Base-by-base conservation (phyloP, 2,888 invertebrate genomes). In the Penaeus monodon region DNA sequence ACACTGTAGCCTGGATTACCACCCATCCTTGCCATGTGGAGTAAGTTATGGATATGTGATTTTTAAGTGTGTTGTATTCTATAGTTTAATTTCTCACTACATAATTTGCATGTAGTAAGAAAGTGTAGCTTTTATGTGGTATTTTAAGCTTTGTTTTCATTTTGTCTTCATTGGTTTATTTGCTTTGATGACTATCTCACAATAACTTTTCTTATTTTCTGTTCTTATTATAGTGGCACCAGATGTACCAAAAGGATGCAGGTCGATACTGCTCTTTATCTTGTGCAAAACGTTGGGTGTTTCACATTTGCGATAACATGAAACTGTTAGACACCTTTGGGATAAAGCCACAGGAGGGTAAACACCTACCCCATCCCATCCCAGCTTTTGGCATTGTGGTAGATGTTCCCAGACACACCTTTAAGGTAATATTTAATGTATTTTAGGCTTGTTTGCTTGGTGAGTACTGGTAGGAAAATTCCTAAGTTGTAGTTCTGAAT, bases 241-340 rank as follows among this genome's bases (percentile, higher is more conserved):
- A 17, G 22, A 8, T 20, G 12, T 29, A 84, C 65, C 84, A 84
- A 27, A 63, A 63, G n/a, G 84, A 84, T 65, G 57, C 76, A n/a
- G 77, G 84, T 8, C 76, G 44, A 29, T 77, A 77, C 49, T 84
- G 84, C 66, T 65, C 84, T 20, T 44, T 76, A 3, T 66, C 84
- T 10, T 84, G 84, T 49, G 76, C 77, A 63, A 63, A 77, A 22
- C 77, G 84, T 1, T 84, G 84, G 84, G 77, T 77, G 14, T 84
- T 65, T 77, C 27, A 68, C n/a, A 84, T 84, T 49, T 84, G 84
- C 65, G 84, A 84, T 65, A 74, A 84, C 65, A 76, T 84, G n/a
- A 76, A 77, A 17, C 27, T 84, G 22, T 20, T 29, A 29, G 65
- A 77, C 1, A 77, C 65, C 24, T 84, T 76, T 77, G 84, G 77